Evolutionary conservation across 2,888 invertebrate genomes (phyloP).

Genomic region (Dysmachus trigonus): DNA sequence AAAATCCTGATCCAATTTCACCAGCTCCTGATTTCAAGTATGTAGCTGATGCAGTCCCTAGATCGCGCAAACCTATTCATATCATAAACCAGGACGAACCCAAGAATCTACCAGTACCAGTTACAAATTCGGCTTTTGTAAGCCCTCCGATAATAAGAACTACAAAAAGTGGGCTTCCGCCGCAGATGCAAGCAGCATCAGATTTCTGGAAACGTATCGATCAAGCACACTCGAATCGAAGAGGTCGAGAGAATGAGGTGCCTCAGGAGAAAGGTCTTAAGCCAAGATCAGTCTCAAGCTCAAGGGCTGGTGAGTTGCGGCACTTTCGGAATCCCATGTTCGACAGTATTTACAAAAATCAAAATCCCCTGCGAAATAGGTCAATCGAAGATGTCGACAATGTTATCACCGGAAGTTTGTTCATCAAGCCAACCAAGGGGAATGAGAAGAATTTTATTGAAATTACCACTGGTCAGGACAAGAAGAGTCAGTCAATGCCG

Average conservation of each 20-base stretch:
- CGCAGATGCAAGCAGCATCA: slow-evolving; percentile 66
- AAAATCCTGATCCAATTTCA: background rate
- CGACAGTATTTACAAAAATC: slow-evolving; percentile 43
- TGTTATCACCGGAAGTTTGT: slow-evolving; percentile 60
- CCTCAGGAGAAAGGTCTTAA: slow-evolving; percentile 52
- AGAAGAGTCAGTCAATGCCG: slow-evolving; percentile 62
- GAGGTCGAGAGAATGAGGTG: slow-evolving; percentile 52
- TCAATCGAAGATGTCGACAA: slow-evolving; percentile 50
- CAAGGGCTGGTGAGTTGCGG: slow-evolving; percentile 57
- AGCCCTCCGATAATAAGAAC: slow-evolving; percentile 58
- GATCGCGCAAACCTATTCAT: slow-evolving; percentile 78
- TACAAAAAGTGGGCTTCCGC: slow-evolving; percentile 59
- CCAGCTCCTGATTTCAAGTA: slow-evolving; percentile 69
- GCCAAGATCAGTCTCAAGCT: slow-evolving; percentile 61
- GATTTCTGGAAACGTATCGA: slow-evolving; percentile 75
- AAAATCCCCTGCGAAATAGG: slow-evolving; percentile 4
- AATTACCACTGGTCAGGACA: slow-evolving; percentile 54
- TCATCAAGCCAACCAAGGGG: slow-evolving; percentile 59
- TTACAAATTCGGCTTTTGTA: slow-evolving; percentile 51
- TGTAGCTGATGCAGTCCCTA: slow-evolving; percentile 76
- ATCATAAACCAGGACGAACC: slow-evolving; percentile 67
- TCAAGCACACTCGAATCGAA: slow-evolving; percentile 62
- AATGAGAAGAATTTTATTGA: slow-evolving; percentile 57
- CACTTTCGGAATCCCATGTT: slow-evolving; percentile 55
- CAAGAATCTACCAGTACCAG: slow-evolving; percentile 55